These are phyloP conservation scores for Rhynchotus rufescens DNA, from an alignment of 2,797 vertebrate species.

Conservation along the genomic window DNA sequence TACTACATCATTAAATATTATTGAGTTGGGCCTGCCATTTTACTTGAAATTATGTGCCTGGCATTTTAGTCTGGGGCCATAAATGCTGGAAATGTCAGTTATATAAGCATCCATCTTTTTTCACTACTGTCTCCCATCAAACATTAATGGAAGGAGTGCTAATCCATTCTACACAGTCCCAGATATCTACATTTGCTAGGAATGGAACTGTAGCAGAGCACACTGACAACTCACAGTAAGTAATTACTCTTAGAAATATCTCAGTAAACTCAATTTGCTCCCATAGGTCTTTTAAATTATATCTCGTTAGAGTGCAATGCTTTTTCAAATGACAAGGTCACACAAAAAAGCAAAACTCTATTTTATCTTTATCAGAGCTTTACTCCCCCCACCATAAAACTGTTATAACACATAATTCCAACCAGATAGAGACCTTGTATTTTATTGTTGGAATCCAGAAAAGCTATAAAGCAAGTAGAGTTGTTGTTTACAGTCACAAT, in stretches of 20 bases:
- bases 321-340: slow-evolving; percentile 79
- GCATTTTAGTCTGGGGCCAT: slow-evolving; percentile 77
- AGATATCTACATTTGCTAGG: slow-evolving; percentile 69
- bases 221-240: slow-evolving; percentile 74
- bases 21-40: slow-evolving; percentile 80
- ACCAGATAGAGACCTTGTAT: slow-evolving; percentile 46
- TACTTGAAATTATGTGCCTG: slow-evolving; percentile 78
- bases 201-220: slow-evolving; percentile 61
- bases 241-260: slow-evolving; percentile 80
- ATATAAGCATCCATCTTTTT: slow-evolving; percentile 80
- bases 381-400: slow-evolving; percentile 56
- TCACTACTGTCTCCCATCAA: slow-evolving; percentile 77
- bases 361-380: slow-evolving; percentile 74
- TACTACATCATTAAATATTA: slow-evolving; percentile 80
- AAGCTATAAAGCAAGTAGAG: slow-evolving; percentile 67
- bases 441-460: slow-evolving; percentile 39
- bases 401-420: slow-evolving; percentile 61
- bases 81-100: slow-evolving; percentile 82
- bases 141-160: slow-evolving; percentile 73
- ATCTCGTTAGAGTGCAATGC: slow-evolving; percentile 73
- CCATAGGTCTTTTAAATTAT: slow-evolving; percentile 77
- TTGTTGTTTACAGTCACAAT: slow-evolving; percentile 67
- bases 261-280: slow-evolving; percentile 78
- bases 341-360: slow-evolving; percentile 68
- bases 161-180: slow-evolving; percentile 73